Evolutionary conservation across 2,888 invertebrate species (phyloP), one percentile per base, ranked within the genome.

Genomic region (Hypena proboscidalis): DNA sequence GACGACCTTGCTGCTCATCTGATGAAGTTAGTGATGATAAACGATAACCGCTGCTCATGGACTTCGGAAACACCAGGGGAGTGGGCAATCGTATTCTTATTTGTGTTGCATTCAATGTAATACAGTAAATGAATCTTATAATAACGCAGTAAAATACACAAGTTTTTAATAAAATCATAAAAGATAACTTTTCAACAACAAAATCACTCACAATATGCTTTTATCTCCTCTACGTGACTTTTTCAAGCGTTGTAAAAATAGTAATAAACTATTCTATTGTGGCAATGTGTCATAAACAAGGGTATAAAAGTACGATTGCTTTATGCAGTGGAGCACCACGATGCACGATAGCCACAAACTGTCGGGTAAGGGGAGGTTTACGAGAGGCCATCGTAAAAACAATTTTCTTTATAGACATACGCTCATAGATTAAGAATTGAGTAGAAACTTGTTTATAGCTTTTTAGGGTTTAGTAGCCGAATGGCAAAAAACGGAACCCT

Each of bases 221-320:
- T 14, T 27, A 29, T 29, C 27, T 27, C 7, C 14, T 27, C 29
- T 15, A 5, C n/a, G 15, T 3, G 9, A 29, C 15, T 5, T 14
- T 5, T n/a, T 14, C n/a, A 11, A 30, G 23, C 11, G 21, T 21
- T 47, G n/a, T 0, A 20, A 34, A 40, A 21, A 31, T n/a, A 33
- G 8, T 25, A 20, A 40, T 59, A 43, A 59, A 59, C 2, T 25
- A 27, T 22, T n/a, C 11, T 43, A 48, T 54, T 56, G 39, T 48
- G 36, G 39, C 37, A 20, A 27, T 59, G 43, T 37, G 25, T 37
- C 9, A 55, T 59, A 48, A 56, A 56, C 19, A 11, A 9, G 30
- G 34, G 36, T 25, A 34, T 59, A 39, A 40, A 31, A 40, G 33
- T 17, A 55, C 27, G 22, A 51, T 38, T n/a, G 40, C 37, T 34